Conservation (phyloP, 2,113 vertebrate species). For the Phalacrocorax aristotelis region DNA sequence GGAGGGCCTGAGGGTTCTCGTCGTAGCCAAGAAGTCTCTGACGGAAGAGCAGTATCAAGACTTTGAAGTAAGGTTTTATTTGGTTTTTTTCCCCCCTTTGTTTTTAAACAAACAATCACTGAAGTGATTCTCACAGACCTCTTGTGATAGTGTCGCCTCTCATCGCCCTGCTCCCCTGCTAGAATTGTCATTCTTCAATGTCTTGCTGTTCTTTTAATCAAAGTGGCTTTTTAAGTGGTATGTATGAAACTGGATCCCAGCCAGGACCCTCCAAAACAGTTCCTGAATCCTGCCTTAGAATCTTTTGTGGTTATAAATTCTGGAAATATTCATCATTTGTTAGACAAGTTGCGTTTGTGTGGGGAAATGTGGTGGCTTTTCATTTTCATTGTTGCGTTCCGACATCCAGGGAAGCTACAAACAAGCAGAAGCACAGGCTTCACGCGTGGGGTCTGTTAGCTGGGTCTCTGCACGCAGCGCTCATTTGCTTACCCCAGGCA, state of each 20-base stretch:
- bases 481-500: not conserved
- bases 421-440: not conserved
- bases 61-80: constrained; percentile 85
- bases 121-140: not conserved
- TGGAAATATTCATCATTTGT: not conserved
- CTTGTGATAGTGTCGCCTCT: not conserved
- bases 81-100: not conserved
- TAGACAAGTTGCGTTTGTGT: not conserved
- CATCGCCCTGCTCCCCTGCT: not conserved
- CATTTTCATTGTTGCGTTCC: not conserved
- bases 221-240: not conserved
- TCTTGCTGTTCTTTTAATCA: not conserved
- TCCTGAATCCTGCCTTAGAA: not conserved
- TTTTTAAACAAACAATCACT: constrained; percentile 30
- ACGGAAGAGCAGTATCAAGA: constrained; percentile 96
- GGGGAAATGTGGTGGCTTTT: not conserved
- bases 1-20: constrained; percentile 92
- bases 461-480: not conserved
- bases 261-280: not conserved
- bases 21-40: constrained; percentile 96
- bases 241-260: not conserved
- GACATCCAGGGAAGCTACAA: not conserved
- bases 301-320: not conserved
- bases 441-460: not conserved
- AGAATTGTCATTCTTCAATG: not conserved